Evolutionary conservation across 2,113 vertebrate species (phyloP).

Genomic region (Eleginops maclovinus): DNA sequence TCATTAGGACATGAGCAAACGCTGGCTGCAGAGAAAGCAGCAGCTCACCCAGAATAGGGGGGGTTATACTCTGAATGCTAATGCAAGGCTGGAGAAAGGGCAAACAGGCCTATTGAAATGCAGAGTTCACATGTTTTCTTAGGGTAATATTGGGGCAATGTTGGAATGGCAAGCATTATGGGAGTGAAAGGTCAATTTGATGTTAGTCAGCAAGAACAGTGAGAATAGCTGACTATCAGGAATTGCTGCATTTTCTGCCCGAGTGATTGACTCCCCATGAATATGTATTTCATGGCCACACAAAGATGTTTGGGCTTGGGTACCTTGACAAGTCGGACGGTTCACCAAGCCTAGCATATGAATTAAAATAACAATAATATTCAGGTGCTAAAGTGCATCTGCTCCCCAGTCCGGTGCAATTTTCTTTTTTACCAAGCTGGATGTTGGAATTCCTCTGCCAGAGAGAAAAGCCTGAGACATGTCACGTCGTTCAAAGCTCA

Average conservation of each 20-base stretch:
- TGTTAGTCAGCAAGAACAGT: slow-evolving; percentile 71
- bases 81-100: slow-evolving; percentile 78
- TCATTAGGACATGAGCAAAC: slow-evolving; percentile 78
- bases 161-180: slow-evolving; percentile 72
- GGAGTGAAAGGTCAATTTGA: slow-evolving; percentile 78
- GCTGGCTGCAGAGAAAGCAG: slow-evolving; percentile 60
- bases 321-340: slow-evolving; percentile 8
- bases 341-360: slow-evolving; percentile 45
- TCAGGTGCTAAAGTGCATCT: slow-evolving; percentile 28
- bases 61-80: slow-evolving; percentile 82
- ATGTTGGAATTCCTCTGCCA: slow-evolving; percentile 68
- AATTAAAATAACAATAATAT: slow-evolving; percentile 66
- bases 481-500: slow-evolving; percentile 75
- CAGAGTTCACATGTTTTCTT: slow-evolving; percentile 83
- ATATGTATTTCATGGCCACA: slow-evolving; percentile 63
- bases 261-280: slow-evolving; percentile 50
- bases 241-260: slow-evolving; percentile 66
- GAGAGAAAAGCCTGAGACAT: slow-evolving; percentile 63
- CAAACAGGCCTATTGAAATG: slow-evolving; percentile 85
- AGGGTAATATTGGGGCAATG: slow-evolving; percentile 83
- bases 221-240: slow-evolving; percentile 58
- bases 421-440: slow-evolving; percentile 61
- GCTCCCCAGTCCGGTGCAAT: slow-evolving; percentile 35
- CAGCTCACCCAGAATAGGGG: slow-evolving; percentile 56
- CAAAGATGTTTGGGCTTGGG: slow-evolving; percentile 44